Base-by-base conservation (phyloP, 2,113 vertebrate species). In the Thryonomys swinderianus region DNA sequence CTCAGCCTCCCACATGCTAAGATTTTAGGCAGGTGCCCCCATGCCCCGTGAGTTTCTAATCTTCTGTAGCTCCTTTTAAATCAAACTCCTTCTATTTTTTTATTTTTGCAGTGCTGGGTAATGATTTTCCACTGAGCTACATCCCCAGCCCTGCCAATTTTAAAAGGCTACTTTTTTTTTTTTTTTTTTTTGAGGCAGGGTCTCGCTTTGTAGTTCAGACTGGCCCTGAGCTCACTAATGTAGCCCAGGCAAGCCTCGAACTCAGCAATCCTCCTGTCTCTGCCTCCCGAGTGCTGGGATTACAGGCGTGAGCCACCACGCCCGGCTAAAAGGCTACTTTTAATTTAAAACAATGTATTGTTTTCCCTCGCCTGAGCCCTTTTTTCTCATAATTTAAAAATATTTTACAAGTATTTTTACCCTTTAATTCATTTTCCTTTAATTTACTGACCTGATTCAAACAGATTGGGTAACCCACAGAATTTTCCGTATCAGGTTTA, bases 311-410 rank as follows among this genome's bases (percentile, higher is more conserved):
- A 51, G 48, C 48, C 48, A 51, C 48, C 48, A 51, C 48, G 48
- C 48, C 48, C 10, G 48, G 48, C 48, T 32, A 59, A 88, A 92
- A 78, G 25, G 59, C 83, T 55, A 51, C 32, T 71, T 85, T 91
- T 67, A 93, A 93, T 85, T 91, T 61, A 95, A 94, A 86, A 78
- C 55, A 91, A 74, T n/a, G 12, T 61, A 74, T 3, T 30, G 42
- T 76, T 86, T 95, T 86, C 32, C 30, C 7, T 95, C 62, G 94
- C 64, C 7, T 30, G 74, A 80, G 42, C 12, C 37, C 59, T 74
- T 18, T 55, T 76, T 89, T 76, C 69, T n/a, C 55, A 40, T 13
- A 14, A 21, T 61, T 17, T 34, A 66, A 40, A 73, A 37, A 13
- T 83, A 86, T 69, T 82, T 86, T 23, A 40, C 86, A 85, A 78